These are phyloP conservation scores for Hyppa rectilinea DNA, from an alignment of 2,888 invertebrate species.

Conservation along the genomic window DNA sequence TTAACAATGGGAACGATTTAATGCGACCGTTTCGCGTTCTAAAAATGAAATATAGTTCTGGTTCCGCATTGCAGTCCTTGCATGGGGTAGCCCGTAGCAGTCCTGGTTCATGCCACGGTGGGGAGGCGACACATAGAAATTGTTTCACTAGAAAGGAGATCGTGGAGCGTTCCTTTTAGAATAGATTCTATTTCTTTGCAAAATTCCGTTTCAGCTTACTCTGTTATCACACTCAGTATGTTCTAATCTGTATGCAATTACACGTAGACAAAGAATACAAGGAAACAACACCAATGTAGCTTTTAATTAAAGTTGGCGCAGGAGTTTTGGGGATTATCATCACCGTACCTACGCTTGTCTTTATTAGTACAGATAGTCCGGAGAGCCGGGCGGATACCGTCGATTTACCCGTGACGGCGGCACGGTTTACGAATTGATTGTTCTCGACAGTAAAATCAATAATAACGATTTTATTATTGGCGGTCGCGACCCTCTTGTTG, in stretches of 20 bases:
- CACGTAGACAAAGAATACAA: conserved; percentile 32
- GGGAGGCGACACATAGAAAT: conserved; percentile 60
- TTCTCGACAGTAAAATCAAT: conserved; percentile 88
- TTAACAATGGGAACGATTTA: conserved; percentile 83
- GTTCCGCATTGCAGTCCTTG: conserved; percentile 88
- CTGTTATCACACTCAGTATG: conserved; percentile 12
- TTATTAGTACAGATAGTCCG: conserved; percentile 65
- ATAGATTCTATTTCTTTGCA: conserved; percentile 18
- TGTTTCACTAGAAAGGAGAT: conserved; percentile 55
- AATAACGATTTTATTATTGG: conserved; percentile 85
- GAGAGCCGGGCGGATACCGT: conserved; percentile 85
- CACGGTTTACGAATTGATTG: conserved; percentile 83
- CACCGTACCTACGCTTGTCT: conserved; percentile 40
- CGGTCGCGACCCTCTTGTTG: conserved; percentile 73
- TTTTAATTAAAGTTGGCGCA: conserved; percentile 59
- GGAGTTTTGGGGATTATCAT: conserved; percentile 58
- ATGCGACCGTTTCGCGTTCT: conserved; percentile 84
- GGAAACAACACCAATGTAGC: conserved; percentile 32
- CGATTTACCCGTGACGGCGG: conserved; percentile 83
- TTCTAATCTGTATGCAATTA: conserved; percentile 29
- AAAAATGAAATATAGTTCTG: conserved; percentile 87
- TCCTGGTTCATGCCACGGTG: conserved; percentile 56
- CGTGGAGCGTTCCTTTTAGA: conserved; percentile 16
- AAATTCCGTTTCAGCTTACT: conserved; percentile 1
- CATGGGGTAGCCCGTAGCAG: conserved; percentile 80